phyloP scores from a whole-genome alignment of 2,113 vertebrate species.

The Progne subis region DNA sequence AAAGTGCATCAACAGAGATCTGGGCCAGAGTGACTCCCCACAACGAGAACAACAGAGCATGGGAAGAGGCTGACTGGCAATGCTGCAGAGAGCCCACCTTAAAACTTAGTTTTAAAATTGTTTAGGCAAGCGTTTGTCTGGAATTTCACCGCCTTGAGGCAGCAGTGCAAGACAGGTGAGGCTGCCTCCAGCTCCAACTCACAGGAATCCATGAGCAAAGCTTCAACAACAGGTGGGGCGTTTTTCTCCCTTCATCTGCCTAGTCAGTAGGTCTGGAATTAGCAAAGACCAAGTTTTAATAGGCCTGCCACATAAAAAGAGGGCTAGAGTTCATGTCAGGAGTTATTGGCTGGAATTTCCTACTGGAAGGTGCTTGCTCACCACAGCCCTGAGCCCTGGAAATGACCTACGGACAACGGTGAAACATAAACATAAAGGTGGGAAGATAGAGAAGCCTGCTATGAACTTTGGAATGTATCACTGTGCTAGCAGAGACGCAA shows the following conservation, averaged over 20 bases:
- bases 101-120: neutral
- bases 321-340: neutral
- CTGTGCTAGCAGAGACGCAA: neutral
- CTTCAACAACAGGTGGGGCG: neutral
- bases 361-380: neutral
- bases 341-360: neutral
- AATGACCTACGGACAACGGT: rapidly evolving
- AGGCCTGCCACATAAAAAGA: neutral
- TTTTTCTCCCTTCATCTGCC: neutral
- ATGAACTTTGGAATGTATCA: neutral
- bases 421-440: neutral
- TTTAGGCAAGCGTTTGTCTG: neutral
- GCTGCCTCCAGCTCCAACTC: neutral
- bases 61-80: neutral
- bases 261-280: neutral
- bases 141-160: neutral
- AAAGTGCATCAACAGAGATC: neutral
- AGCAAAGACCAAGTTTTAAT: neutral
- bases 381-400: neutral
- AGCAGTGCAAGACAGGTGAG: neutral
- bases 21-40: neutral
- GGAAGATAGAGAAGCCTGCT: neutral
- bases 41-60: neutral
- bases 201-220: neutral
- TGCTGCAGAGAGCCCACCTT: neutral